Evolutionary conservation across 2,888 invertebrate genomes (phyloP).

Genomic region (Andrena marginata): DNA sequence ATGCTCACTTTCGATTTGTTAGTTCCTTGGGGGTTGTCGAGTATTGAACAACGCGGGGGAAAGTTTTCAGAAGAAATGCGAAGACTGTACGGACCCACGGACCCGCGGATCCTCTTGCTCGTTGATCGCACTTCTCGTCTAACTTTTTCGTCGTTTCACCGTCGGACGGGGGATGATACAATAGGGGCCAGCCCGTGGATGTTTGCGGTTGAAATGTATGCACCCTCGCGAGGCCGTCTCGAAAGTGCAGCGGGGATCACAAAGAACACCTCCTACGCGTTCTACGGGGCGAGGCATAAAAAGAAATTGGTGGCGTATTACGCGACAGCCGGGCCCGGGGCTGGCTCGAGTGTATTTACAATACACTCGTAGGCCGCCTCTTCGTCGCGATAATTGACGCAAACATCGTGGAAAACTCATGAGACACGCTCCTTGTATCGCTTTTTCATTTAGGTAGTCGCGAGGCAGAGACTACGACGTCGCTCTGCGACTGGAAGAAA

Average conservation of each 20-base stretch:
- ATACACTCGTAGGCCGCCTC: constrained; percentile 57
- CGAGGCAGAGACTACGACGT: no score
- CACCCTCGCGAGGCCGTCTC: constrained; percentile 75
- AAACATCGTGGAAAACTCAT: constrained; percentile 47
- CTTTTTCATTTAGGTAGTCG: neutral
- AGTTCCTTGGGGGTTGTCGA: no score
- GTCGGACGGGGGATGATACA: constrained; percentile 48
- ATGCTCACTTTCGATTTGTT: neutral
- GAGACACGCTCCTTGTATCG: constrained; percentile 14
- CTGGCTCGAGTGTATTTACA: constrained; percentile 57
- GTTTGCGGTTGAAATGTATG: constrained; percentile 82
- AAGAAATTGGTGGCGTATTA: constrained; percentile 60
- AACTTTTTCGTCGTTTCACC: constrained; percentile 60
- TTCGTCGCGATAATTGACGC: constrained; percentile 58
- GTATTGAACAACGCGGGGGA: neutral
- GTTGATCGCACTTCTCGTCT: constrained; percentile 50
- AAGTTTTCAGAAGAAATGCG: neutral
- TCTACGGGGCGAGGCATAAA: constrained; percentile 56
- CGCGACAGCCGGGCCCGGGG: constrained; percentile 38
- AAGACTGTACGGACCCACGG: neutral
- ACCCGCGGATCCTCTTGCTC: constrained; percentile 9
- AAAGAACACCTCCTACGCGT: constrained; percentile 44
- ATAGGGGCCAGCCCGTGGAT: constrained; percentile 55
- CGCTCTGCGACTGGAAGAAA: no score
- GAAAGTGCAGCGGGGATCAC: constrained; percentile 67